These are phyloP conservation scores for Hydrocynus forskahlii DNA, from an alignment of 2,797 vertebrate genomes.

Conservation along the genomic window DNA sequence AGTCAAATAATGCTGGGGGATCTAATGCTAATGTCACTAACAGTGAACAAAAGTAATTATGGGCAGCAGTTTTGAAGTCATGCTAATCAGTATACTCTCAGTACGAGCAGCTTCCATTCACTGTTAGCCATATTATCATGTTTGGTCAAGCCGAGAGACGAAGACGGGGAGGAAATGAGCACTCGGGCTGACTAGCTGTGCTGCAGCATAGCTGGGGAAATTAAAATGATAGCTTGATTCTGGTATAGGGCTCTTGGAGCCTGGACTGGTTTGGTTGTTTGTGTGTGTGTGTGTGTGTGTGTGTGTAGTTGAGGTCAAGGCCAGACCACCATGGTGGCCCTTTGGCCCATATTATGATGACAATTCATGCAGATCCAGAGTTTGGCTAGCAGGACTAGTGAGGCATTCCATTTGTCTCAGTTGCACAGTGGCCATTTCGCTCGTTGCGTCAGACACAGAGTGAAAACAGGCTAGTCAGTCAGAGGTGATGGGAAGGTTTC, in stretches of 20 bases:
- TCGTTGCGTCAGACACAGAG: too few relatives aligned
- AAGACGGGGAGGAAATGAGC: neutral
- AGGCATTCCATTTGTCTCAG: neutral
- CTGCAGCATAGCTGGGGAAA: constrained; percentile 14
- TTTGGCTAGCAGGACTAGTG: neutral
- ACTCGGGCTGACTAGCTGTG: constrained; percentile 1
- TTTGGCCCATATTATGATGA: constrained; percentile 8
- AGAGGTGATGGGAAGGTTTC: neutral
- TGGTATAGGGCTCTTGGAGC: constrained; percentile 24
- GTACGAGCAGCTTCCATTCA: neutral
- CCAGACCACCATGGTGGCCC: neutral
- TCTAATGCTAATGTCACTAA: neutral
- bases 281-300: neutral
- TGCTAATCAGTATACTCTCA: neutral
- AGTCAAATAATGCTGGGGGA: neutral
- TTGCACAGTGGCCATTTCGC: neutral
- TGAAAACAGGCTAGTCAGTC: neutral
- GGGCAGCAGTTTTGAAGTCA: neutral
- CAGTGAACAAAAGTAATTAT: neutral
- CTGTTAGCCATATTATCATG: neutral
- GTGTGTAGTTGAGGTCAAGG: neutral
- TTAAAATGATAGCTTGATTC: constrained; percentile 30
- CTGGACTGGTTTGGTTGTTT: constrained; percentile 26
- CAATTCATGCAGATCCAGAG: constrained; percentile 50
- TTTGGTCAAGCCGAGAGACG: neutral